These are phyloP conservation scores for Agrochola lota DNA, from an alignment of 2,888 invertebrate species.

Conservation along the genomic window DNA sequence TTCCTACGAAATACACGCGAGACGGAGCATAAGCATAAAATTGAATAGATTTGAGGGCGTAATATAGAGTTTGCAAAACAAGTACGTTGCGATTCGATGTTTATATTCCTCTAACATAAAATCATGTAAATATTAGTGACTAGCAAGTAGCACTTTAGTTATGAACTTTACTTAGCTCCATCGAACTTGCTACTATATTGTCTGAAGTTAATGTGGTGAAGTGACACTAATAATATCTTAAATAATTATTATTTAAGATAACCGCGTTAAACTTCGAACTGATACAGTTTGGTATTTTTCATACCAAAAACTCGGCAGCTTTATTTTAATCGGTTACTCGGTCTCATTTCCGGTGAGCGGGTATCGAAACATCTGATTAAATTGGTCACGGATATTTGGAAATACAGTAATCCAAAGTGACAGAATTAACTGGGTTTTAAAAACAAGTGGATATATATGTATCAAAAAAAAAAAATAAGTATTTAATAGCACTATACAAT, in stretches of 20 bases:
- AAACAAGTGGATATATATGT: not conserved
- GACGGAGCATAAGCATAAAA: constrained; percentile 46
- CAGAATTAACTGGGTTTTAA: constrained; percentile 25
- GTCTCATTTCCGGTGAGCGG: constrained; percentile 62
- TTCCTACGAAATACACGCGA: constrained; percentile 43
- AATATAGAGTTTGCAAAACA: constrained; percentile 52
- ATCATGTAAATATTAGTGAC: constrained; percentile 46
- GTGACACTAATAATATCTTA: no score
- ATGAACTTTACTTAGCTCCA: constrained; percentile 2
- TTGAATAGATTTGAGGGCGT: constrained; percentile 56
- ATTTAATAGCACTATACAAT: no score
- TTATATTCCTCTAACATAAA: constrained; percentile 42
- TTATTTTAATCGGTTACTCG: constrained; percentile 61
- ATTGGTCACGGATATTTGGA: constrained; percentile 56
- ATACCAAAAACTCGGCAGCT: constrained; percentile 43
- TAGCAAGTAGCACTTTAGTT: constrained; percentile 23
- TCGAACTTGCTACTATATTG: constrained; percentile 15
- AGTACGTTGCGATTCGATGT: constrained; percentile 47
- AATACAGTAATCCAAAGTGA: constrained; percentile 42
- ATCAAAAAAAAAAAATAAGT: not conserved
- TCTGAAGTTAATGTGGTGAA: constrained; percentile 26
- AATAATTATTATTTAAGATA: constrained; percentile 25
- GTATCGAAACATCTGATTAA: constrained; percentile 61
- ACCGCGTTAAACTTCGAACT: constrained; percentile 16
- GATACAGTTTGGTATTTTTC: constrained; percentile 49